Base-by-base conservation (phyloP, 2,797 vertebrate species). In the Tokudaia tokunoshimensis region DNA sequence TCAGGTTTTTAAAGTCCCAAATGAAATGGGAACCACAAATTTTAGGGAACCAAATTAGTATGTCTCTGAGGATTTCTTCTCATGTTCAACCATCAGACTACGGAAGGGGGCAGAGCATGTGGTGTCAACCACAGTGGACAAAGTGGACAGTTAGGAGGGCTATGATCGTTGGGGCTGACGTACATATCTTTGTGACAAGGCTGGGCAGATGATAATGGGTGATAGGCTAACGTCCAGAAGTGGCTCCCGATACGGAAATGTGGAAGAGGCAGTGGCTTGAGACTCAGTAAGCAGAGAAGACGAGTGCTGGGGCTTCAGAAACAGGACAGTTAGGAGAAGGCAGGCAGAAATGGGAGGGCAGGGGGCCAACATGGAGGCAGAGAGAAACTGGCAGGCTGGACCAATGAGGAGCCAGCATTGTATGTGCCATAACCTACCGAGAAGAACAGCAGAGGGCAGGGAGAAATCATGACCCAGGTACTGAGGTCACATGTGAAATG, bases 21-120 rank as follows among this genome's bases (percentile, higher is more conserved):
- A 72, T 57, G 31, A 94, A 93, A 91, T 85, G 12, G 90, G 72
- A 97, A 96, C 67, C 41, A 96, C 85, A 96, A 22, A 89, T 74
- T 84, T 84, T 79, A 76, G 61, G 37, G n/a, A n/a, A 55, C 26
- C 72, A 93, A 96, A 95, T 70, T 76, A 75, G n/a, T 79, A 65
- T 20, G 55, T 67, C 50, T 88, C 88, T 63, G 19, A 37, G 78
- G 85, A 83, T 76, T 95, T 92, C 37, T 92, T 90, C 67, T 37
- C 78, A 94, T 59, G 13, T 85, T 87, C 76, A 55, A 61, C n/a
- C 37, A 50, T 34, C 81, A 70, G 59, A 90, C 10, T 76, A 37
- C 52, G 75, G 83, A 63, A 80, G 84, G n/a, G 26, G 8, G 15
- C 20, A 94, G 55, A 55, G 72, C 59, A 82, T 9, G 5, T 10